Base-by-base conservation (phyloP, 1,140 invertebrate genomes). In the Holotrichia oblita region DNA sequence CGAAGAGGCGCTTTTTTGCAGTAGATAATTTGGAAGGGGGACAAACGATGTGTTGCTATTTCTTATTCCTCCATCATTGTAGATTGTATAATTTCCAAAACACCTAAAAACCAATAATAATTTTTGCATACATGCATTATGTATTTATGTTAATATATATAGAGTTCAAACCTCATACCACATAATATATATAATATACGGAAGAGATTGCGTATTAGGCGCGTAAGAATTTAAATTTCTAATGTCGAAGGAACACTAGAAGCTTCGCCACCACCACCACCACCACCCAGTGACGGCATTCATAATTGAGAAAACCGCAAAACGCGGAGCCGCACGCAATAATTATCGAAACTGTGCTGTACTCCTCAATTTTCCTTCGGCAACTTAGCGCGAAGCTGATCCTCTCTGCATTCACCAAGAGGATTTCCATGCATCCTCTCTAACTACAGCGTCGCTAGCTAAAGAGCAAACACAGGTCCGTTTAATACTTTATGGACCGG, bases 61-160 rank as follows among this genome's bases (percentile, higher is more conserved):
- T n/a, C n/a, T n/a, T n/a, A n/a, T n/a, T n/a, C n/a, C n/a, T n/a
- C n/a, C n/a, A n/a, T n/a, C n/a, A n/a, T n/a, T n/a, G n/a, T n/a
- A n/a, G n/a, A n/a, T 34, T 34, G 27, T 34, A 1, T 34, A 34
- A 34, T 34, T 34, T 34, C 27, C n/a, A n/a, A n/a, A n/a, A n/a
- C n/a, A n/a, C n/a, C 27, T 34, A 1, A 10, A 17, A 44, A 17
- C 48, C n/a, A 17, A 55, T 55, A 55, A 55, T 55, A 55, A 55
- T 55, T 55, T 55, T 55, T 55, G 48, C 48, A 55, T 55, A 55
- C n/a, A 55, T 55, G 14, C 17, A n/a, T 55, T 55, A 55, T 55
- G 48, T 55, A 55, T 55, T 55, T 55, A 55, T 17, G 48, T 55
- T 55, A 55, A 55, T 17, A 14, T 55, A n/a, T n/a, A 17, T 55